These are phyloP conservation scores for Noctua janthina DNA, from an alignment of 2,888 invertebrate genomes.

Conservation along the genomic window DNA sequence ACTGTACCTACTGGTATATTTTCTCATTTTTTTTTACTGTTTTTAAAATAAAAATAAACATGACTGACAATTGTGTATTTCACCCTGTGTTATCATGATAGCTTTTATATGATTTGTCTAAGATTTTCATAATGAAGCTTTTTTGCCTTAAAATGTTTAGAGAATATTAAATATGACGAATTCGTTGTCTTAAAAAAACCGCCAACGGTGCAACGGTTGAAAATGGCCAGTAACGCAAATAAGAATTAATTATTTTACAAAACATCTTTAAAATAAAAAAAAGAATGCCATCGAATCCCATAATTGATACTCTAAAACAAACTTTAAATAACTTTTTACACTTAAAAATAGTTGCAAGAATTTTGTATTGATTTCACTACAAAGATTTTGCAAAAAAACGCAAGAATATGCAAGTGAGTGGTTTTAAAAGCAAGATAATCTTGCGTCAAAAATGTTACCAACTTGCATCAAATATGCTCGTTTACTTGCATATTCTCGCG, in stretches of 20 bases:
- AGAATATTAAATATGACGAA: slow-evolving; percentile 27
- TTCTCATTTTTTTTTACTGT: neutral
- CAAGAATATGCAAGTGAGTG: slow-evolving; percentile 25
- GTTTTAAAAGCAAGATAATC: neutral
- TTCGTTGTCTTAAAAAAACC: rapidly evolving
- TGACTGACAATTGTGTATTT: slow-evolving; percentile 28
- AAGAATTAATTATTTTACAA: neutral
- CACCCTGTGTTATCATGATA: slow-evolving; percentile 16
- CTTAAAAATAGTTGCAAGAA: slow-evolving; percentile 25
- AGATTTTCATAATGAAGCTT: slow-evolving; percentile 29
- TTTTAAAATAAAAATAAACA: neutral
- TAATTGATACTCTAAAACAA: slow-evolving; percentile 35
- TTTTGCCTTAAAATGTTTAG: slow-evolving; percentile 18
- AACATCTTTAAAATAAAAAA: neutral
- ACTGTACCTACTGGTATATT: neutral
- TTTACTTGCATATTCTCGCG: slow-evolving; percentile 43
- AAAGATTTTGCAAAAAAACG: slow-evolving; percentile 14
- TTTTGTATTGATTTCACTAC: slow-evolving; percentile 27
- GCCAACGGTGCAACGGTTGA: neutral
- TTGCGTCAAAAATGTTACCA: slow-evolving; percentile 25
- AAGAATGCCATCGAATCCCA: neutral
- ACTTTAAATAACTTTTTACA: slow-evolving; percentile 17
- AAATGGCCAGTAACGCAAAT: neutral
- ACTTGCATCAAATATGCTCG: slow-evolving; percentile 5
- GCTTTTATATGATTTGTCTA: slow-evolving; percentile 42